Base-by-base conservation (phyloP, 2,797 vertebrate species). In the Spea hammondii region DNA sequence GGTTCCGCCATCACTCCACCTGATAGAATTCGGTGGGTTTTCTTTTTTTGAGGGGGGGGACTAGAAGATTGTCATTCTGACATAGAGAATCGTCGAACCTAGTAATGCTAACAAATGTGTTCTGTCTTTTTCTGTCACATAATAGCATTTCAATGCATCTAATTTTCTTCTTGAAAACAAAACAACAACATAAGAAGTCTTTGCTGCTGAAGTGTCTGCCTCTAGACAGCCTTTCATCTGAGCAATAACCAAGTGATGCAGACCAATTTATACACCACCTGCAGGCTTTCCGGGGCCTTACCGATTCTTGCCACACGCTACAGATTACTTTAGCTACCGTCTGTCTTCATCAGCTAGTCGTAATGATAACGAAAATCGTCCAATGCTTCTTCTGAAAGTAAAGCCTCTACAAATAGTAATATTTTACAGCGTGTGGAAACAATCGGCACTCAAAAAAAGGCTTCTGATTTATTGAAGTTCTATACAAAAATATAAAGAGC, bases 131-230 rank as follows among this genome's bases (percentile, higher is more conserved):
- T 49, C 65, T 49, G 46, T 47, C 14, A 45, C 65, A 14, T 67
- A 67, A 67, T 67, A 49, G 12, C 46, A 49, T 67, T 67, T 12
- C 46, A 67, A 67, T 67, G 65, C 46, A 48, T 49, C 65, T 67
- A 49, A 67, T 67, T 65, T 48, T 67, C 12, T 49, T n/a, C 65
- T 67, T 66, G 64, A 66, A 66, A 66, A 66, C 64, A 66, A 66
- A 66, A 66, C 57, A 59, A 12, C 57, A 5, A 13, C 11, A n/a
- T 5, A 59, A 59, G 11, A 32, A 32, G 32, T 32, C 32, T 32
- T 32, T 32, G 55, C 55, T 59, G 55, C 59, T 62, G n/a, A 62
- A 17, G 59, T 62, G 14, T 32, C 14, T 62, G n/a, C 59, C 59
- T 62, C 59, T 62, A 62, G 59, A 62, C 6, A 62, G n/a, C 6